Evolutionary conservation across 2,797 vertebrate genomes (phyloP), one percentile per base, ranked within the genome.

Genomic region (Heliangelus exortis): DNA sequence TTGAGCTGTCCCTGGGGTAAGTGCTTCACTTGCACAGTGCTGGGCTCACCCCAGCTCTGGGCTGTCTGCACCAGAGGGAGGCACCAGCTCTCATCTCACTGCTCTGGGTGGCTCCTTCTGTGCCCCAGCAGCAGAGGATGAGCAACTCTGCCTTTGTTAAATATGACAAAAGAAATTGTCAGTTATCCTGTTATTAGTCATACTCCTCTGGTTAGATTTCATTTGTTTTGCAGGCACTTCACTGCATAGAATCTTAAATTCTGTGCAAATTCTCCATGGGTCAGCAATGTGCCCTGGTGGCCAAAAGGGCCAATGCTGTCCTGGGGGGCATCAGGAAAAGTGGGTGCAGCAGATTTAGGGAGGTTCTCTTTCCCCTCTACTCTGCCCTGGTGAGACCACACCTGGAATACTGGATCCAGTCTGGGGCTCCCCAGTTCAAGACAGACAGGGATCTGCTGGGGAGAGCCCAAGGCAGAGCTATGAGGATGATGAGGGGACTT

Each of bases 61-160:
- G 23, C 51, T 11, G 15, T 43, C 25, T 73, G 62, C 69, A 74
- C n/a, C 28, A 45, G 29, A 62, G 62, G 45, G 62, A 26, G 62
- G 69, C 45, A 7, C 31, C 7, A 4, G 45, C 3, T 0, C 39
- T 69, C 41, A 14, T 34, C 39, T 71, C 8, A 0, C 51, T 39
- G 67, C 1, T 3, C 51, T 34, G 61, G 5, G 20, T 68, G 73
- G 43, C 73, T 73, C 72, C 73, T 31, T 43, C 18, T 45, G 34
- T 12, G 19, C 62, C 36, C 62, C 57, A 45, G 1, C 18, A 92
- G 59, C 50, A 54, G 77, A 73, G 67, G 57, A 71, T 67, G 43
- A 89, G 31, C 68, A 82, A 1, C 51, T 77, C 82, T 80, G 78
- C 62, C 31, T 47, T 72, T 68, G 71, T 92, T 92, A 74, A 83